Base-by-base conservation (phyloP, 2,797 vertebrate species). In the Leptodactylus fallax region DNA sequence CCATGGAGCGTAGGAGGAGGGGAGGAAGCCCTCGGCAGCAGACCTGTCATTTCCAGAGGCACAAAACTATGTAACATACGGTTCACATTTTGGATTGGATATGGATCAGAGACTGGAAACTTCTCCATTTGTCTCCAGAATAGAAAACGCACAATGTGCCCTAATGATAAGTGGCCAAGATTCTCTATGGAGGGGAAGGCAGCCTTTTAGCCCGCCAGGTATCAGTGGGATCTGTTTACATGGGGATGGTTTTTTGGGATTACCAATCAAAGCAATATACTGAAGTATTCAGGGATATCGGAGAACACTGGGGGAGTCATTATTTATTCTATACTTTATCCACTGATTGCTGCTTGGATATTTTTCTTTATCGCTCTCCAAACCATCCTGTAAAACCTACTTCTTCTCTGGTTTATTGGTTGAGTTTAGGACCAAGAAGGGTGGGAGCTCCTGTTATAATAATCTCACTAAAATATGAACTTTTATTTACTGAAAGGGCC, bases 31-130 rank as follows among this genome's bases (percentile, higher is more conserved):
- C 61, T 84, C 76, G 55, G 81, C 74, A 84, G 76, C 74, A 84
- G 87, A 79, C 87, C 81, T 69, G 87, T 84, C 78, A 88, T 84
- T 58, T 88, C 71, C 49, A 88, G 81, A 84, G 81, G 81, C 76
- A 60, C 81, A 53, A 85, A 81, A 72, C 82, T 55, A 74, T 85
- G 82, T 71, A 85, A 81, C 87, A 88, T 85, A 88, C 82, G 76
- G 87, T 88, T 88, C 49, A 81, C 74, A 88, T 89, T 86, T 89
- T 85, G 61, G 87, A 89, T 78, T 89, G 83, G 87, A 82, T 27
- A 58, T n/a, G 36, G 60, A 89, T 89, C 83, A 86, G 63, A 89
- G 84, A 23, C 27, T 85, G 67, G 60, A 89, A 89, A 86, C 60
- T 67, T 81, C 51, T 67, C 83, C 78, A 82, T 77, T 85, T 81